Evolutionary conservation across 2,888 invertebrate species (phyloP).

Genomic region (Netelia inedita): DNA sequence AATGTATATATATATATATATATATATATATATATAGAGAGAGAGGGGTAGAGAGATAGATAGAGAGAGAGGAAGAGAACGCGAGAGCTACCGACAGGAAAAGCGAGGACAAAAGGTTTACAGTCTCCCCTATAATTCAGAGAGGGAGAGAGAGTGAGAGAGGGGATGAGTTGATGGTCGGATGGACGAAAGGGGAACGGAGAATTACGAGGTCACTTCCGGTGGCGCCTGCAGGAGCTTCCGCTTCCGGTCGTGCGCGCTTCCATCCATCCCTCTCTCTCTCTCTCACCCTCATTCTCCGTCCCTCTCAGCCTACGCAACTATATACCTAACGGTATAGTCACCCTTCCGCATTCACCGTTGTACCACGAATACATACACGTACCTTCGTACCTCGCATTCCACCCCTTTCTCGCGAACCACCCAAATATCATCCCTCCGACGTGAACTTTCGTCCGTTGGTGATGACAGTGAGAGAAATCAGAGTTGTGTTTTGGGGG

Average conservation of each 20-base stretch:
- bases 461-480: no score
- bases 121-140: conserved; percentile 83
- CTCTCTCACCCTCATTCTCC: conserved; percentile 40
- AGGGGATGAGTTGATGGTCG: conserved; percentile 71
- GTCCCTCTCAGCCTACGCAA: conserved; percentile 68
- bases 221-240: conserved; percentile 84
- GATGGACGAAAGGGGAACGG: conserved; percentile 76
- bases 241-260: conserved; percentile 83
- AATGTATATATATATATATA: conserved; percentile 2
- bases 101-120: conserved; percentile 84
- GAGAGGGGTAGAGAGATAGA: conserved; percentile 53
- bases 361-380: conserved; percentile 28
- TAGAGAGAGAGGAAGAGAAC: conserved; percentile 63
- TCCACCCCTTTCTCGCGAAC: conserved; percentile 42
- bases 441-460: conserved; percentile 5
- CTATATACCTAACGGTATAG: conserved; percentile 57
- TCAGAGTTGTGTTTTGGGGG: no score
- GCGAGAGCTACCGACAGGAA: conserved; percentile 78
- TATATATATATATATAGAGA: conserved; percentile 42
- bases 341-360: conserved; percentile 52
- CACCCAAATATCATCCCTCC: conserved; percentile 55
- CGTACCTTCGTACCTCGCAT: not conserved
- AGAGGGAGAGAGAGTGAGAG: conserved; percentile 63
- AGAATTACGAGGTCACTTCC: conserved; percentile 85
- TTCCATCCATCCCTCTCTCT: conserved; percentile 69